Base-by-base conservation (phyloP, 1,140 invertebrate genomes). In the Lanistes nyassanus region DNA sequence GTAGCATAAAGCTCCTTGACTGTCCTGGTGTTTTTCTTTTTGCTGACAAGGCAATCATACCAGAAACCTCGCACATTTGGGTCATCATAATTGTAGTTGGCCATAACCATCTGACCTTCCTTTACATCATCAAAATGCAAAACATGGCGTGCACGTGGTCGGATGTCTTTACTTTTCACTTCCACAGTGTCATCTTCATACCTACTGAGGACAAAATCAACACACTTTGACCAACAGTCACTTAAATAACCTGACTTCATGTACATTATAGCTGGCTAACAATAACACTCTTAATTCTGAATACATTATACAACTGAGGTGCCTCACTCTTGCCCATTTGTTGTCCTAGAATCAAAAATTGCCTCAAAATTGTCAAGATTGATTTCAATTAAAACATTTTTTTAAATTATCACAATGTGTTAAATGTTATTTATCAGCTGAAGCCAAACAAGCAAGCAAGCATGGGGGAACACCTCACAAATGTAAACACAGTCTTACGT, bases 31-130 rank as follows among this genome's bases (percentile, higher is more conserved):
- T 86, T 80, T 71, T 81, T 82, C 67, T 89, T 87, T 6, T 75
- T 84, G n/a, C 88, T 90, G 51, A 93, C 86, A n/a, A 89, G 84
- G 77, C 90, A 90, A 68, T 93, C 93, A 89, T 92, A 95, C 95
- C 95, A 96, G 85, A 92, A 92, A 19, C 95, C 95, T 85, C 92
- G 90, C 85, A 92, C 90, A 39, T 91, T 88, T 1, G 93, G 92
- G 36, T 93, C 89, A 81, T 95, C 94, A 56, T 93, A 90, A 85
- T 95, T 95, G 81, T 94, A 93, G 90, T 95, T 96, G 0, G 94
- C 90, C 91, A 96, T 92, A 6, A 95, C 91, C 76, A 82, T 91
- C 73, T 93, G 90, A 19, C 92, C 93, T 31, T 90, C 81, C 82
- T 92, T 87, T 21, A 95, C 82, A 67, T 94, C 88, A 7, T 90